Evolutionary conservation across 2,888 invertebrate species (phyloP).

Genomic region (Tuta absoluta): DNA sequence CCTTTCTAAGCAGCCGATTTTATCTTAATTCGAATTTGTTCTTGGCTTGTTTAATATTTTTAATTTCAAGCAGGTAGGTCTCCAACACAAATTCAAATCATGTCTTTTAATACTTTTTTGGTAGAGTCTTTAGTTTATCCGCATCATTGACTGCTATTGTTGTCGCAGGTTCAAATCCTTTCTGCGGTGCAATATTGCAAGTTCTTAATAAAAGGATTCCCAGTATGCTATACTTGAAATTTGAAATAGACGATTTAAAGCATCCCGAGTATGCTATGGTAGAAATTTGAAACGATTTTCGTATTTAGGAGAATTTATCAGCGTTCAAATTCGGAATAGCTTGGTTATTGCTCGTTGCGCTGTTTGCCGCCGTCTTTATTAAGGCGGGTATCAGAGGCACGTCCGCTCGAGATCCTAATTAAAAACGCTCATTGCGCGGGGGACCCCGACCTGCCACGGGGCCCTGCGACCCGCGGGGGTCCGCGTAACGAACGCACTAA

Average conservation of each 20-base stretch:
- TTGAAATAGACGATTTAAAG: too few relatives aligned
- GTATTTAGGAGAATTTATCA: neutral
- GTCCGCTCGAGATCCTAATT: slow-evolving; percentile 59
- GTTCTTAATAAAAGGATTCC: too few relatives aligned
- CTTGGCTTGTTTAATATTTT: neutral
- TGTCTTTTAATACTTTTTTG: neutral
- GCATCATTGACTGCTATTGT: too few relatives aligned
- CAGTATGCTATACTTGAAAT: neutral
- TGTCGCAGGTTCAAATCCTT: too few relatives aligned
- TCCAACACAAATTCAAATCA: too few relatives aligned
- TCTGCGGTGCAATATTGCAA: too few relatives aligned
- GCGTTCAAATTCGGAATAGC: slow-evolving; percentile 2
- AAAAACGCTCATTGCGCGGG: slow-evolving; percentile 68
- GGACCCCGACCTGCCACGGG: slow-evolving; percentile 38
- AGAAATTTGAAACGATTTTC: neutral
- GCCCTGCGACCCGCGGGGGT: slow-evolving; percentile 48
- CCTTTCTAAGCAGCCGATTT: slow-evolving; percentile 9
- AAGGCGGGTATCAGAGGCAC: slow-evolving; percentile 22
- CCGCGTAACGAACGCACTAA: slow-evolving; percentile 76
- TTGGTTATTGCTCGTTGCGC: slow-evolving; percentile 19
- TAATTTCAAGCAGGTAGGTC: neutral
- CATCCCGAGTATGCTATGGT: too few relatives aligned
- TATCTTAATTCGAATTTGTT: slow-evolving; percentile 12
- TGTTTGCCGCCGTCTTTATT: slow-evolving; percentile 25
- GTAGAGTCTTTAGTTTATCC: neutral